Percentiles rank a stretch among this genome's conserved stretches.
Conservation (phyloP, 2,888 invertebrate species). For the Cynaeus angustus region DNA sequence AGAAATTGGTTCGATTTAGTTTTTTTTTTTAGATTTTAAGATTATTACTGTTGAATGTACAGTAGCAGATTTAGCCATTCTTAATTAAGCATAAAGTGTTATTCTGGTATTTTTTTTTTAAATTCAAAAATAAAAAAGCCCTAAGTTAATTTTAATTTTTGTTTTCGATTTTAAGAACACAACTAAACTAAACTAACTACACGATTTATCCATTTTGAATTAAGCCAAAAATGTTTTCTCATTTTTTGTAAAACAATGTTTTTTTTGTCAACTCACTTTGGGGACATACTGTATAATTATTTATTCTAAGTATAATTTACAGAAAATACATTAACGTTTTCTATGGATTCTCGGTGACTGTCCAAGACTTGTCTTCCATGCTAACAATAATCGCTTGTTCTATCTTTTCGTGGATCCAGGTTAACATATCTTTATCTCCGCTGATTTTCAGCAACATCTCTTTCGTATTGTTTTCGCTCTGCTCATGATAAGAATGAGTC, state of each 20-base stretch:
- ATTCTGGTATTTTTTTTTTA: no score
- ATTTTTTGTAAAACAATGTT: neutral
- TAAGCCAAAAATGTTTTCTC: no score
- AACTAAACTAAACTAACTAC: no score
- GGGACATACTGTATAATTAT: neutral
- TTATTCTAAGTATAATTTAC: conserved; percentile 36
- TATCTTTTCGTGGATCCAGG: conserved; percentile 84
- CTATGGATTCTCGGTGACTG: conserved; percentile 58
- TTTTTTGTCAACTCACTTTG: neutral
- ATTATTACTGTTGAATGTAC: no score
- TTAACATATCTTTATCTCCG: conserved; percentile 77
- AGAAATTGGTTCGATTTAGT: no score
- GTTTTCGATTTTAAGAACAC: no score
- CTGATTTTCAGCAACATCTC: conserved; percentile 72
- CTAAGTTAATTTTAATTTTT: no score
- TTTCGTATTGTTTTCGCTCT: conserved; percentile 62
- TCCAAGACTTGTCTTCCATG: conserved; percentile 82
- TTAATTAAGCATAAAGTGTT: no score
- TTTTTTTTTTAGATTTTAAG: no score
- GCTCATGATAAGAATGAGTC: neutral
- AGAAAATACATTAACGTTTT: conserved; percentile 33
- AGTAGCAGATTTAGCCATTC: no score
- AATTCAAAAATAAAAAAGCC: no score
- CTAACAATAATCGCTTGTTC: conserved; percentile 84
- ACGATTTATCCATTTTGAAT: no score